Evolutionary conservation across 2,888 invertebrate species (phyloP).

Genomic region (Temnothorax unifasciatus): DNA sequence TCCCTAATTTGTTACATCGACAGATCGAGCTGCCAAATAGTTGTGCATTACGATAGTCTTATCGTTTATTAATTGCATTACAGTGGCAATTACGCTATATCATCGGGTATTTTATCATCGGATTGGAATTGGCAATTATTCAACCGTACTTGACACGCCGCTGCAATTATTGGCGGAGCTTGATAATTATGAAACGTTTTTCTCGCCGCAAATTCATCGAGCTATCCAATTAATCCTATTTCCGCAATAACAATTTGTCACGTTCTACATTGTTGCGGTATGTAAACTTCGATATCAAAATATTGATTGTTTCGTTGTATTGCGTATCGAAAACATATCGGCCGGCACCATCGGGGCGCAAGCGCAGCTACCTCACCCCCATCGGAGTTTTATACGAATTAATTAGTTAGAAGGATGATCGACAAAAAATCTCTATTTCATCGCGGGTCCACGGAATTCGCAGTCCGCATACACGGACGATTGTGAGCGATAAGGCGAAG

Average conservation of each 20-base stretch:
- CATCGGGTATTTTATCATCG: conserved; percentile 30
- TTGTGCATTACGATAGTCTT: neutral
- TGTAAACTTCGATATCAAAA: conserved; percentile 51
- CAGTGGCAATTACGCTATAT: conserved; percentile 21
- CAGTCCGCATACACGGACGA: conserved; percentile 52
- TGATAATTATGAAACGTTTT: conserved; percentile 54
- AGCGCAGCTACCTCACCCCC: neutral
- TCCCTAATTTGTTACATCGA: neutral
- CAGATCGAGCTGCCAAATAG: neutral
- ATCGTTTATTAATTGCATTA: conserved; percentile 29
- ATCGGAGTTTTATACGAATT: conserved; percentile 35
- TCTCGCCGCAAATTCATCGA: conserved; percentile 40
- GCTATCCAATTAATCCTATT: conserved; percentile 48
- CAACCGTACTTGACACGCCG: conserved; percentile 34
- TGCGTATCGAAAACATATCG: conserved; percentile 16
- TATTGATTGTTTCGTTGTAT: conserved; percentile 37
- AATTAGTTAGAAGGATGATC: conserved; percentile 35
- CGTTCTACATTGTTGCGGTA: conserved; percentile 31
- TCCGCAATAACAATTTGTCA: conserved; percentile 30
- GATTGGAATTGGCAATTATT: conserved; percentile 43
- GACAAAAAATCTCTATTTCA: conserved; percentile 65
- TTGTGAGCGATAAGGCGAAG: conserved; percentile 72
- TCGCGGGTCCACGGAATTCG: conserved; percentile 56
- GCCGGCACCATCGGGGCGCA: neutral
- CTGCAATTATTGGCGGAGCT: conserved; percentile 13